Conservation (phyloP, 2,797 vertebrate genomes). For the Tenualosa ilisha region DNA sequence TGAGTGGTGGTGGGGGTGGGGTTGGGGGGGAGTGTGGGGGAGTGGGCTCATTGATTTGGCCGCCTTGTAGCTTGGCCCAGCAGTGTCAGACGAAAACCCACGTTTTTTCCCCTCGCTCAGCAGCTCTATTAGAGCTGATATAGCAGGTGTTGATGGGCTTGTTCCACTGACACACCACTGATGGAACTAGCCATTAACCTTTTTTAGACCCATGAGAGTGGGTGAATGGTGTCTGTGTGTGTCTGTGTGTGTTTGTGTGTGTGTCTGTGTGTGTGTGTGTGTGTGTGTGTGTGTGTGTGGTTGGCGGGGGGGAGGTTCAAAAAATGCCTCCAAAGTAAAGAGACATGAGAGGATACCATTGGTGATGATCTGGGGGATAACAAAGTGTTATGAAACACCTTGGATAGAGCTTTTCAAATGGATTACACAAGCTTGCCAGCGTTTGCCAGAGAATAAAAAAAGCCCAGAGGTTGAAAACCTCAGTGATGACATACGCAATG, state of each 20-base stretch:
- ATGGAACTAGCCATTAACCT: constrained; percentile 21
- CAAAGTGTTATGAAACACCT: neutral
- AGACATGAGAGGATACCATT: neutral
- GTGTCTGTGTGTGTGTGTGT: neutral
- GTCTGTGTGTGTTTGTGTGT: too few relatives aligned
- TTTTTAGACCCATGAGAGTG: neutral
- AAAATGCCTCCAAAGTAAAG: neutral
- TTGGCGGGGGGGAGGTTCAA: neutral
- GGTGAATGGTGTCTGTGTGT: neutral
- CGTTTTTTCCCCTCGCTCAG: neutral
- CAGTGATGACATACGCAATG: neutral
- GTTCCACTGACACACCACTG: constrained; percentile 11
- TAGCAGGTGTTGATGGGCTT: constrained; percentile 23
- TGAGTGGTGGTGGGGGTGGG: neutral
- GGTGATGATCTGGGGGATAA: neutral
- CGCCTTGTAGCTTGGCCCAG: neutral
- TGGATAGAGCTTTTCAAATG: constrained; percentile 17
- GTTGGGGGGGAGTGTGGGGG: neutral
- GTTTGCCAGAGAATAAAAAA: neutral
- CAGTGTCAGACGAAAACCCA: neutral
- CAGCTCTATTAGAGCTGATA: constrained; percentile 22
- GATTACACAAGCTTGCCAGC: neutral
- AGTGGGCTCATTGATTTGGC: constrained; percentile 15
- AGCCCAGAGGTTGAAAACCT: neutral
- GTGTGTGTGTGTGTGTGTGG: neutral